Evolutionary conservation across 2,888 invertebrate genomes (phyloP).

Genomic region (Cataglyphis livida): DNA sequence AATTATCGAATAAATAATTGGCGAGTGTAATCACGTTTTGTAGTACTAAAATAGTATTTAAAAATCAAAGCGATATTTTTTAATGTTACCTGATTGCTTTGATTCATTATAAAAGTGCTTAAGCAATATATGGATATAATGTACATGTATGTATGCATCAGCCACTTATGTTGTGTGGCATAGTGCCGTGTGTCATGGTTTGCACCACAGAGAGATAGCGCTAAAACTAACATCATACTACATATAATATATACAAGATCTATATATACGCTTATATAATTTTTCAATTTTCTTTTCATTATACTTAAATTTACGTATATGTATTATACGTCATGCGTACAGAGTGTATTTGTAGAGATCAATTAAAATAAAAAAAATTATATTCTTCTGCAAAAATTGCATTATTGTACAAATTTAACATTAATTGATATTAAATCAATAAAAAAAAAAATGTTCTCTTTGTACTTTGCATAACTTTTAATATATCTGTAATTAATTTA

Average conservation of each 20-base stretch:
- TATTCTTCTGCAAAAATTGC: slow-evolving; percentile 50
- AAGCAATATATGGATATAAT: slow-evolving; percentile 68
- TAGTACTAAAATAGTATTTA: slow-evolving; percentile 73
- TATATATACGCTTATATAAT: slow-evolving; percentile 28
- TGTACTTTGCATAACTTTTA: slow-evolving; percentile 67
- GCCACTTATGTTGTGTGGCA: slow-evolving; percentile 53
- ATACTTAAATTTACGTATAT: slow-evolving; percentile 59
- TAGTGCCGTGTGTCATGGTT: neutral
- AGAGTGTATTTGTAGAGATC: slow-evolving; percentile 64
- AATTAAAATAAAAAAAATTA: slow-evolving; percentile 63
- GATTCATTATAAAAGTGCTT: slow-evolving; percentile 70
- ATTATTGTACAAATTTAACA: slow-evolving; percentile 55
- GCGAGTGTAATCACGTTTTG: slow-evolving; percentile 60
- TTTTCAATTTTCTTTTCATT: slow-evolving; percentile 50
- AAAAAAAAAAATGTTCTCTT: slow-evolving; percentile 56
- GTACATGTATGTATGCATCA: slow-evolving; percentile 73
- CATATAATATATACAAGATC: slow-evolving; percentile 71
- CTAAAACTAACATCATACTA: slow-evolving; percentile 64
- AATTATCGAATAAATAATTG: slow-evolving; percentile 72
- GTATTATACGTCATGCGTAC: slow-evolving; percentile 28
- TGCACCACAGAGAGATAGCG: slow-evolving; percentile 35
- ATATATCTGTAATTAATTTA: slow-evolving; percentile 62
- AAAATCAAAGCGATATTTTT: slow-evolving; percentile 63
- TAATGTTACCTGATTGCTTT: slow-evolving; percentile 71
- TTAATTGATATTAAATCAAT: slow-evolving; percentile 54